Percentiles rank a stretch among this genome's conserved stretches.
Conservation (phyloP, 2,888 invertebrate species). For the Euzophera pinguis region DNA sequence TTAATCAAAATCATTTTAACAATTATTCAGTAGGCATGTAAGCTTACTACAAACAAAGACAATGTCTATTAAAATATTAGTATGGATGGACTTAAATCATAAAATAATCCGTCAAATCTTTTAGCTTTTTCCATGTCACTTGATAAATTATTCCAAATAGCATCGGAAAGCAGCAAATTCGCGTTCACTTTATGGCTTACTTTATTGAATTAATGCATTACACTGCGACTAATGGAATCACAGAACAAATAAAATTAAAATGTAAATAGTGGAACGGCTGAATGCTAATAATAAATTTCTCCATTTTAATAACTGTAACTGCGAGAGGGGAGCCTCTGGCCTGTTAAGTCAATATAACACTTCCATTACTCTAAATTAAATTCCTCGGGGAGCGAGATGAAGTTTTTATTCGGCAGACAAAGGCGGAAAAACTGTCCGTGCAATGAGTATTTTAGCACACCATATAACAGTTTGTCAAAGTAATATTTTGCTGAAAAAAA, state of each 20-base stretch:
- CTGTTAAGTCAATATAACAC: conserved; percentile 81
- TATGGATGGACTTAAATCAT: background rate
- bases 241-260: conserved; percentile 79
- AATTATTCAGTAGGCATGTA: no score
- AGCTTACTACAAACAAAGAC: no score
- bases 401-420: conserved; percentile 74
- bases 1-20: no score
- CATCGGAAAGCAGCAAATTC: conserved; percentile 33
- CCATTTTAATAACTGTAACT: conserved; percentile 80
- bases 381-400: conserved; percentile 77
- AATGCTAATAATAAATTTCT: conserved; percentile 79
- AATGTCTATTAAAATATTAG: background rate
- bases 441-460: conserved; percentile 32
- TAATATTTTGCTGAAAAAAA: no score
- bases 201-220: conserved; percentile 67
- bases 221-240: conserved; percentile 75
- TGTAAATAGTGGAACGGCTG: conserved; percentile 74
- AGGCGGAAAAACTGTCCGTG: conserved; percentile 55
- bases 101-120: conserved; percentile 23
- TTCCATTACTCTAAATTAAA: conserved; percentile 80
- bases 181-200: conserved; percentile 39
- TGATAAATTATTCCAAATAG: conserved; percentile 43
- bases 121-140: conserved; percentile 18
- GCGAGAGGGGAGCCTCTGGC: conserved; percentile 73
- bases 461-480: conserved; percentile 24